phyloP scores from a whole-genome alignment of 2,113 vertebrate species.

The Ardeotis arabs region DNA sequence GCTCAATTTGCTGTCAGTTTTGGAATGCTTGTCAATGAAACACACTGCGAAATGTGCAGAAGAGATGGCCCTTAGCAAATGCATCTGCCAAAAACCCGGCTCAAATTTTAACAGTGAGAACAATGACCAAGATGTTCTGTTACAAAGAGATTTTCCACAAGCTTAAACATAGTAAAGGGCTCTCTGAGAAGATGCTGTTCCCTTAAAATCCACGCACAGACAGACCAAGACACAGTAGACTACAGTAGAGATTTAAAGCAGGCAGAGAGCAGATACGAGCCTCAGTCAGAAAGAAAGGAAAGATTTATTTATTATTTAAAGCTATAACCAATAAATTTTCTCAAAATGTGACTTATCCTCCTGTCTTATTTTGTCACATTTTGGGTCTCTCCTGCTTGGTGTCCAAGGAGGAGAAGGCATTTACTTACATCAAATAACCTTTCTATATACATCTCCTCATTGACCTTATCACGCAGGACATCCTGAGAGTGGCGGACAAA shows the following conservation, averaged over 20 bases:
- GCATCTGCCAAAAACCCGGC: constrained; percentile 23
- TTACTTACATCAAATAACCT: constrained; percentile 99
- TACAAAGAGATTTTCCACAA: constrained; percentile 57
- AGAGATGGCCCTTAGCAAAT: not conserved
- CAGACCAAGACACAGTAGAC: constrained; percentile 83
- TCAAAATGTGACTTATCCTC: constrained; percentile 99
- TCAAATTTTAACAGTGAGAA: constrained; percentile 58
- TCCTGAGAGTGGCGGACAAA: constrained; percentile 99
- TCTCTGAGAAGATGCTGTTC: constrained; percentile 43
- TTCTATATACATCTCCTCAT: constrained; percentile 99
- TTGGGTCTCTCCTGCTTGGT: constrained; percentile 91
- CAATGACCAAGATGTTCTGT: constrained; percentile 62
- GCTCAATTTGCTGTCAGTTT: constrained; percentile 4
- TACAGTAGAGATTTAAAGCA: constrained; percentile 79
- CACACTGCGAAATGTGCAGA: not conserved
- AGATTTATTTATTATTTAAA: constrained; percentile 66
- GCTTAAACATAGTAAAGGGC: constrained; percentile 30
- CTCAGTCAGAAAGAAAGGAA: constrained; percentile 74
- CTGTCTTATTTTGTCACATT: constrained; percentile 99
- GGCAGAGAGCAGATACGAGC: constrained; percentile 75
- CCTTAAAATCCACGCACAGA: constrained; percentile 56
- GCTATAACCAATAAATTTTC: constrained; percentile 75
- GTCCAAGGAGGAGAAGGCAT: constrained; percentile 94
- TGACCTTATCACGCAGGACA: constrained; percentile 98
- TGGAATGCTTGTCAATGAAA: not conserved